Conservation (phyloP, 2,888 invertebrate species). For the Clanis bilineata region DNA sequence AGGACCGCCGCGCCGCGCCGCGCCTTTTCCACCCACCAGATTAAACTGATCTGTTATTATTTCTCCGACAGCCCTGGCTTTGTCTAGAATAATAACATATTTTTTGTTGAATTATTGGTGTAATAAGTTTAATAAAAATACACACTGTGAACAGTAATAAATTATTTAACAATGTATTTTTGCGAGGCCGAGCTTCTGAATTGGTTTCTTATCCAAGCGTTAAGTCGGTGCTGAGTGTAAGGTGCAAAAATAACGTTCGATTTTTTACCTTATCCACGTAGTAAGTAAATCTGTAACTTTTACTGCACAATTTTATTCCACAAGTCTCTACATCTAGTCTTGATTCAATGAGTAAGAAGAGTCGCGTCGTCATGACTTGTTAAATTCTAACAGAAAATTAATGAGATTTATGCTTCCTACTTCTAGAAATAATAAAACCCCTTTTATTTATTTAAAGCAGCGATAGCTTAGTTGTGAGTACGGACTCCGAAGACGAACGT, state of each 20-base stretch:
- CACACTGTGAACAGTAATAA: not conserved
- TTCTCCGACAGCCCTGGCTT: constrained; percentile 46
- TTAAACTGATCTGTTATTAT: constrained; percentile 63
- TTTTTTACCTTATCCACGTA: not conserved
- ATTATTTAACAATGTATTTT: not conserved
- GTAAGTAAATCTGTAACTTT: not conserved
- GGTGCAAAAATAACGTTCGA: not conserved
- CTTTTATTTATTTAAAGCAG: too few species aligned
- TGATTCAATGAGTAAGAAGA: constrained; percentile 18
- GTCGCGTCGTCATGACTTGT: constrained; percentile 15
- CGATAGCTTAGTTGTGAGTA: too few species aligned
- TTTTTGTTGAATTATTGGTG: not conserved
- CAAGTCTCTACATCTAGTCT: not conserved
- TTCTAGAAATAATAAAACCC: too few species aligned
- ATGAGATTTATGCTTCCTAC: constrained; percentile 17
- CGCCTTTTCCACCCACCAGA: constrained; percentile 38
- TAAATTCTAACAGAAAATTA: constrained; percentile 16
- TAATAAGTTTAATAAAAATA: not conserved
- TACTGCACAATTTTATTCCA: not conserved
- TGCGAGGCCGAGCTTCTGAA: not conserved
- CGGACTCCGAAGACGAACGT: too few species aligned
- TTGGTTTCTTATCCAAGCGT: not conserved
- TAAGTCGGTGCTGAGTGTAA: not conserved
- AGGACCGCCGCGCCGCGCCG: constrained; percentile 23
- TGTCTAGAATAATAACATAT: constrained; percentile 17